Percentiles rank a stretch among this genome's conserved stretches.
These are phyloP conservation scores for Rhizomys pruinosus DNA, from an alignment of 2,113 vertebrate species.

Conservation along the genomic window DNA sequence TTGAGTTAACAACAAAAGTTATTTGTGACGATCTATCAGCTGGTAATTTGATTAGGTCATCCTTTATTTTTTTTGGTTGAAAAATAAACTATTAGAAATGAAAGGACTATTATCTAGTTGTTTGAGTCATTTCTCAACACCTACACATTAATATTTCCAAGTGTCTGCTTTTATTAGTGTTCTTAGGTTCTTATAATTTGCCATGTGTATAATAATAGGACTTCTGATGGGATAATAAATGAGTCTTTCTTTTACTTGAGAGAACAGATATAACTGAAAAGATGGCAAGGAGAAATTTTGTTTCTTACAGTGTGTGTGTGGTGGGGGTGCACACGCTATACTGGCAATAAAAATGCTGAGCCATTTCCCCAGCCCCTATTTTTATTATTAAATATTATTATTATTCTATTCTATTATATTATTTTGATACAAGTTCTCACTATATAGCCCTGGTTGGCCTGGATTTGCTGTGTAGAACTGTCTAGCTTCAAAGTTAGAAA, in stretches of 20 bases:
- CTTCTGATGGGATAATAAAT: background rate
- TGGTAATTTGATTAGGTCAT: slow-evolving; percentile 5
- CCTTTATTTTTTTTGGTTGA: background rate
- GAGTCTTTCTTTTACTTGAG: slow-evolving; percentile 7
- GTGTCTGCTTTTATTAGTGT: background rate
- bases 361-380: background rate
- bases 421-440: too few species aligned
- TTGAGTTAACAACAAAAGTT: background rate
- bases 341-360: background rate
- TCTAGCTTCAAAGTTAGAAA: too few species aligned
- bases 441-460: too few species aligned
- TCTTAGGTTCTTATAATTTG: slow-evolving; percentile 30
- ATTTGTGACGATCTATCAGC: background rate
- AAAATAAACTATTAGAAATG: slow-evolving; percentile 47
- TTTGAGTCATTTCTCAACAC: slow-evolving; percentile 33
- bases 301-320: too few species aligned
- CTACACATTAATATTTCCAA: slow-evolving; percentile 10
- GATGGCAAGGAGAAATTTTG: background rate
- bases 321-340: background rate
- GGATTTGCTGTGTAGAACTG: too few species aligned
- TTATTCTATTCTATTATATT: too few species aligned
- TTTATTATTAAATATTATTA: too few species aligned
- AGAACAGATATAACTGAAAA: background rate
- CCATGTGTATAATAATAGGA: background rate
- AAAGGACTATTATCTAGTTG: background rate